Base-by-base conservation (phyloP, 2,113 vertebrate genomes). In the Gadus chalcogrammus region DNA sequence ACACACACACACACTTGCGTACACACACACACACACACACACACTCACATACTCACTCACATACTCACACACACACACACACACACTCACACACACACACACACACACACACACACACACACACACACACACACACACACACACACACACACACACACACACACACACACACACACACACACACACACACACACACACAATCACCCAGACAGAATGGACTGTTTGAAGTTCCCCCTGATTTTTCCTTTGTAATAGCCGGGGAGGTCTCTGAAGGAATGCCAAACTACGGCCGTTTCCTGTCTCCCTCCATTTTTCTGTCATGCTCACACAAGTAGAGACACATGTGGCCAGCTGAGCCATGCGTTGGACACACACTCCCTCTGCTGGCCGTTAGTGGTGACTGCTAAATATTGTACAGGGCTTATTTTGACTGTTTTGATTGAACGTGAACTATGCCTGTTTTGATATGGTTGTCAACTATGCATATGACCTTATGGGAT, bases 271-370 rank as follows among this genome's bases (percentile, higher is more conserved):
- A 73, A n/a, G 15, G 2, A 28, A 24, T n/a, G 66, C 38, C 38
- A 71, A 68, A 78, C 59, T 67, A 67, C 24, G 67, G 61, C 22
- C 70, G 67, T 75, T 85, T 85, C 81, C 86, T 84, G 76, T 75
- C 81, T 76, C 65, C 42, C 64, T 77, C 74, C 63, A 82, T 87
- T 82, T 79, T 83, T 83, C 82, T 79, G 24, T 22, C 67, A 72
- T 69, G 68, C 69, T 67, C 72, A n/a, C 22, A 65, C 35, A 17
- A 59, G 61, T n/a, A 59, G 17, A 35, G 42, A 31, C 62, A 22
- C 62, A 35, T 62, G 20, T 16, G 31, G 31, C 31, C 31, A 35
- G 31, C 31, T 35, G 31, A 35, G 31, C 31, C 31, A 35, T 35
- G 31, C 4, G 31, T 5, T 3, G 31, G 31, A 35, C 31, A 4